phyloP scores from a whole-genome alignment of 2,888 invertebrate species.

The Peribatodes rhomboidaria region DNA sequence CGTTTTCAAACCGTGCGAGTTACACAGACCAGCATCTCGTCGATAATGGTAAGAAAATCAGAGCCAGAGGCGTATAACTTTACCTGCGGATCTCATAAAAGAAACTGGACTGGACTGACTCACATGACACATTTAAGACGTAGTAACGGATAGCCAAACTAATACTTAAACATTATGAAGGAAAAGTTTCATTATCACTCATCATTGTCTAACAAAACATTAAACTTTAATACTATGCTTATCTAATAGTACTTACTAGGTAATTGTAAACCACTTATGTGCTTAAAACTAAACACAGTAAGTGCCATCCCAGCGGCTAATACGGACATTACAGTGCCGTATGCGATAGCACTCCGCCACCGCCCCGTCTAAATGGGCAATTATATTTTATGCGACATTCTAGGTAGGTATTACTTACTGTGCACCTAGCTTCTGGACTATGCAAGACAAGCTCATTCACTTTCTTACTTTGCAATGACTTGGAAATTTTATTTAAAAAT shows the following conservation, averaged over 20 bases:
- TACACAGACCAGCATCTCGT: too few species aligned
- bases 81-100: too few species aligned
- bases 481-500: too few species aligned
- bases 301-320: constrained; percentile 48
- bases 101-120: too few species aligned
- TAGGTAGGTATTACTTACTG: constrained; percentile 35
- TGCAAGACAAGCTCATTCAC: constrained; percentile 11
- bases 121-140: not conserved
- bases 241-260: not conserved
- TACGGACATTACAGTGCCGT: constrained; percentile 68
- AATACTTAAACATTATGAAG: not conserved
- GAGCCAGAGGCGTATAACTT: too few species aligned
- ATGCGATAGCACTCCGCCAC: constrained; percentile 57
- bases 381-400: constrained; percentile 72
- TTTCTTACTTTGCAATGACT: not conserved
- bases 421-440: constrained; percentile 37
- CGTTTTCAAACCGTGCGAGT: too few species aligned
- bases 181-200: not conserved
- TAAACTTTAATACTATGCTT: not conserved
- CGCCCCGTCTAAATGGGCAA: constrained; percentile 66
- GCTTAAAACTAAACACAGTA: constrained; percentile 20
- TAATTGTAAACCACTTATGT: constrained; percentile 21
- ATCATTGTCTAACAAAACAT: not conserved
- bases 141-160: not conserved
- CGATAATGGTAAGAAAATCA: too few species aligned